Conservation (phyloP, 1,140 invertebrate genomes). For the Paraescarpia echinospica region DNA sequence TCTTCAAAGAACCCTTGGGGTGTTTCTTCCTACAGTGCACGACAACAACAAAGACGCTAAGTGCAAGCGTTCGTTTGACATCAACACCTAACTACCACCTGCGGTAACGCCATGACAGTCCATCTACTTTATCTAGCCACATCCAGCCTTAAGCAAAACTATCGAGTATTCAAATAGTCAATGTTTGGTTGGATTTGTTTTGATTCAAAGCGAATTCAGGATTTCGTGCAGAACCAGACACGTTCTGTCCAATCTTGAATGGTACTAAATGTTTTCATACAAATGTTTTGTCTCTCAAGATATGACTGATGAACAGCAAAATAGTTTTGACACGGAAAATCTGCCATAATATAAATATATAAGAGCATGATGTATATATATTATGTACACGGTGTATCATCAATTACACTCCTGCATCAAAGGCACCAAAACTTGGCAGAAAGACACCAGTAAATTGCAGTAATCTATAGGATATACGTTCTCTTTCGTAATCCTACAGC, state of each 20-base stretch:
- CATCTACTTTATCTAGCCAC: not conserved
- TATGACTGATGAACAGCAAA: not conserved
- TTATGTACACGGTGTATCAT: not conserved
- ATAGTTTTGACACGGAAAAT: not conserved
- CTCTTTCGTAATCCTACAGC: not conserved
- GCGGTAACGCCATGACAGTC: not conserved
- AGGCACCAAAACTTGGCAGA: not conserved
- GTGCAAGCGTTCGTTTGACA: not conserved
- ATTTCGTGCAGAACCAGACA: not conserved
- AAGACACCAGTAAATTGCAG: not conserved
- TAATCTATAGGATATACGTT: not conserved
- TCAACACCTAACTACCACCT: not conserved
- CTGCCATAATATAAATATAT: not conserved
- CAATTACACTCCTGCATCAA: not conserved
- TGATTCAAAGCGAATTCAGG: not conserved
- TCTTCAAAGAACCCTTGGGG: not conserved
- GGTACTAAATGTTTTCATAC: not conserved
- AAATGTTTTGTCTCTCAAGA: not conserved
- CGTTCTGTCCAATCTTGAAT: not conserved
- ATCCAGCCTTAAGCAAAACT: not conserved
- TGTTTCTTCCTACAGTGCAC: not conserved
- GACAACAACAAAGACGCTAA: not conserved
- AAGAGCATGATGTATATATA: not conserved
- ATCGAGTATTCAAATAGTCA: not conserved
- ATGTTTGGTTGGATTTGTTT: not conserved